Evolutionary conservation across 37 sponge, comb jelly and placozoan species (phyloP).

Genomic region (Chondrilla cf. caribensis): DNA sequence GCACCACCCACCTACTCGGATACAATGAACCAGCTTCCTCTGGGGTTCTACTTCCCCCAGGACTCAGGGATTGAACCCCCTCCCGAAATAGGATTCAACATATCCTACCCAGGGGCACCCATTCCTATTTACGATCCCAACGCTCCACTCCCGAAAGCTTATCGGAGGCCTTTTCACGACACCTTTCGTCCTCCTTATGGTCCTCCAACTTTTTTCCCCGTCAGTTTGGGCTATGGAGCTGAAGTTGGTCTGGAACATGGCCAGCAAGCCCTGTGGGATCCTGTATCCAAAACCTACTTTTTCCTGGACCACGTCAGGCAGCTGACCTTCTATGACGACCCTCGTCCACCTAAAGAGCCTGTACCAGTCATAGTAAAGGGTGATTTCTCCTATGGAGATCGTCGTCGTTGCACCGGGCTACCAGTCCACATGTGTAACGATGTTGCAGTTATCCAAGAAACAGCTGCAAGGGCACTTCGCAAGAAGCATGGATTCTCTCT

Average conservation of each 20-base stretch:
- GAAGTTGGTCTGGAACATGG: constrained; percentile 70
- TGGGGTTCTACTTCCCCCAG: constrained; percentile 66
- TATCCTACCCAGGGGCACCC: constrained; percentile 45
- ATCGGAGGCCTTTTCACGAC: constrained; percentile 66
- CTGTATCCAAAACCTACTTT: constrained; percentile 45
- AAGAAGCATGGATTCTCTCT: constrained; percentile 53
- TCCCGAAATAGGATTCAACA: constrained; percentile 7
- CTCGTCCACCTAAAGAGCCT: constrained; percentile 53
- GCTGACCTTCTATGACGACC: constrained; percentile 73
- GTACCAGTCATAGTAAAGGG: constrained; percentile 38
- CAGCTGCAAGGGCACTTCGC: constrained; percentile 49
- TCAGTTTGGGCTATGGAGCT: constrained; percentile 81
- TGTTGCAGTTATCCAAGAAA: constrained; percentile 21
- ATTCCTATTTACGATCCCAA: constrained; percentile 56
- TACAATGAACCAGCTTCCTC: constrained; percentile 54
- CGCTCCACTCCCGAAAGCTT: constrained; percentile 46
- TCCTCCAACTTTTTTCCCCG: constrained; percentile 59
- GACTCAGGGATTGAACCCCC: constrained; percentile 40
- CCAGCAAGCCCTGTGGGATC: constrained; percentile 82
- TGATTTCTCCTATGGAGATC: constrained; percentile 46
- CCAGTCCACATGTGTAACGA: constrained; percentile 36
- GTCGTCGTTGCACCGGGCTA: constrained; percentile 25
- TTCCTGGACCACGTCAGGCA: constrained; percentile 70
- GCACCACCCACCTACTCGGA: constrained; percentile 53
- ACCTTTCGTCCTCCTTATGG: constrained; percentile 76